Base-by-base conservation (phyloP, 2,797 vertebrate species). In the Pseudochaenichthys georgianus region DNA sequence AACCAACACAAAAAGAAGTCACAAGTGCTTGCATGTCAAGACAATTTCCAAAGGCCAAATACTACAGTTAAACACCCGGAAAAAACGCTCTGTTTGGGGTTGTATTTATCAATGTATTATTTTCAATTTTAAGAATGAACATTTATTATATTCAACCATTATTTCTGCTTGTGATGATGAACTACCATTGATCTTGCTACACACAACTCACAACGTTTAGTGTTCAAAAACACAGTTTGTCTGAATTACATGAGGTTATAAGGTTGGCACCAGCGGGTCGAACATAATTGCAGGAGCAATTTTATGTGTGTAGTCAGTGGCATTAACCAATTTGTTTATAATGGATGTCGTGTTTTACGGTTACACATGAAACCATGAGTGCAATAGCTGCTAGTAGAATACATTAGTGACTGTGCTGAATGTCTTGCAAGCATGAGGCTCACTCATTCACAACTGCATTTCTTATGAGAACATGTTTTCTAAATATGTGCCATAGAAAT, bases 381-480 rank as follows among this genome's bases (percentile, higher is more conserved):
- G 43, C 52, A 45, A 13, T 68, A 63, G 61, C 68, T 59, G 13
- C 58, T 67, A 42, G 52, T 60, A 61, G 71, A 72, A 70, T 67
- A 61, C 63, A 68, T 71, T 62, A 75, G 70, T 45, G 62, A 57
- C 23, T 3, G 43, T 16, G 23, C 59, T 60, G 66, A 46, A 53
- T 11, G 38, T 64, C 23, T 45, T 41, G 41, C 52, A 53, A 50
- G 54, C 69, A 13, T 54, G 52, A 61, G 64, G 34, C 60, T 71
- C 69, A 65, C 54, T 82, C 70, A 69, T 84, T 83, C 83, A 82
- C 75, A 78, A 28, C 64, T 89, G 60, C 72, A 85, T 87, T 77
- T 87, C 83, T 87, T 78, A 85, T 75, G 75, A 87, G 84, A 63
- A 73, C 79, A 84, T 59, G 23, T 8, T 67, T 80, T 72, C 60